Conservation (phyloP, 2,113 vertebrate species). For the Xerus inauris region DNA sequence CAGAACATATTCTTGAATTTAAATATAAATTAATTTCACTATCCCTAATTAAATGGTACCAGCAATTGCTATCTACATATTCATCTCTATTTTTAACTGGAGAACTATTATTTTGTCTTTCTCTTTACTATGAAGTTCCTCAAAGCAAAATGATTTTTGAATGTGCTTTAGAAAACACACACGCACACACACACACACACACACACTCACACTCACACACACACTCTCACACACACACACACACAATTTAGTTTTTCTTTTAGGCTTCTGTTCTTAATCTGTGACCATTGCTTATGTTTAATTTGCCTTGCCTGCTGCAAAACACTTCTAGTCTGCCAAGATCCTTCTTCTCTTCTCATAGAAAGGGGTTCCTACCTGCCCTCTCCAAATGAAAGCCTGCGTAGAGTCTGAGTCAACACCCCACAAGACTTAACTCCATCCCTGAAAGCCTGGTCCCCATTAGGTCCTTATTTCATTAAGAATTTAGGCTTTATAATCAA, state of each 20-base stretch:
- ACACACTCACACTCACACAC: background rate
- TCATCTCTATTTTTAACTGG: conserved; percentile 44
- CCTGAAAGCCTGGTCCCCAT: background rate
- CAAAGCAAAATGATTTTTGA: background rate
- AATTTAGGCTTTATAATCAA: background rate
- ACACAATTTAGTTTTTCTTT: conserved; percentile 4
- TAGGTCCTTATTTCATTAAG: background rate
- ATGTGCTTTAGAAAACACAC: background rate
- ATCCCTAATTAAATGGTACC: conserved; percentile 52
- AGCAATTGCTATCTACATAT: conserved; percentile 25
- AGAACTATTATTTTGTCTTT: conserved; percentile 41
- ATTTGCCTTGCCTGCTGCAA: background rate
- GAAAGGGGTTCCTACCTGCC: background rate
- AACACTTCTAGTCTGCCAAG: background rate
- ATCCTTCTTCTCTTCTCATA: background rate
- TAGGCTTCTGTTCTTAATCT: background rate
- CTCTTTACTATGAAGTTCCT: background rate
- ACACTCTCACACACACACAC: background rate
- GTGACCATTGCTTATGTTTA: background rate
- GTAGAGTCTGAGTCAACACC: background rate
- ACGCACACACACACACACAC: background rate
- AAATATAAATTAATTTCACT: conserved; percentile 68
- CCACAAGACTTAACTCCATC: background rate
- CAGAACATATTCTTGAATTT: background rate
- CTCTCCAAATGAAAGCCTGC: background rate